A percentile compares a stretch with the other conserved stretches of the same genome.
These are phyloP conservation scores for Drosophila kanekoi DNA, from an alignment of 2,888 invertebrate species.

Conservation along the genomic window DNA sequence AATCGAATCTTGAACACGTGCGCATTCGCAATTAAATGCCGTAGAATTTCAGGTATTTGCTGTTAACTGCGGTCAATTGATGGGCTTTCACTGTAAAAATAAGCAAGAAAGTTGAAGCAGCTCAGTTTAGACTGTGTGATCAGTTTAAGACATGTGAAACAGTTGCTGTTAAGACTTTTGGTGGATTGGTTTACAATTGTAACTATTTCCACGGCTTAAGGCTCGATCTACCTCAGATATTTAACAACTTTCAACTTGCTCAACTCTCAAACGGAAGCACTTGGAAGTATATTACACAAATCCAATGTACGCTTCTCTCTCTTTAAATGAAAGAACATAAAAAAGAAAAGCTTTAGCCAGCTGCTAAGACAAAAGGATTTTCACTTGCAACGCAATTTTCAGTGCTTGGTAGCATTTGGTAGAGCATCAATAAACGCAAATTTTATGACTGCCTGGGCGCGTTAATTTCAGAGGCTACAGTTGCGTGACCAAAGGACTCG, in stretches of 20 bases:
- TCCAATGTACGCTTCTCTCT: not conserved
- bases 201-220: too few species aligned
- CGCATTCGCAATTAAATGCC: constrained; percentile 60
- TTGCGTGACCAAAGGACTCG: constrained; percentile 77
- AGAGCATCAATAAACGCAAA: constrained; percentile 79
- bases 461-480: constrained; percentile 76
- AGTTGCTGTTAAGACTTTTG: too few species aligned
- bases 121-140: too few species aligned
- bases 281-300: too few species aligned
- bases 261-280: too few species aligned
- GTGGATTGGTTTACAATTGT: too few species aligned
- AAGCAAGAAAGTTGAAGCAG: not conserved
- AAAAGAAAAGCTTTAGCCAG: constrained; percentile 4
- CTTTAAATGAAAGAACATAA: not conserved
- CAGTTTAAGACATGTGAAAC: too few species aligned
- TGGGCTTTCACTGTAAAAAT: not conserved
- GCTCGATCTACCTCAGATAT: too few species aligned
- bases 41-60: constrained; percentile 37
- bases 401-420: constrained; percentile 57
- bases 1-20: constrained; percentile 62
- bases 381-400: constrained; percentile 43
- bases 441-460: constrained; percentile 71
- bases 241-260: too few species aligned
- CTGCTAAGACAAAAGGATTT: constrained; percentile 69
- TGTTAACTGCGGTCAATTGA: constrained; percentile 10